Evolutionary conservation across 2,113 vertebrate genomes (phyloP).

Genomic region (Periophthalmus modestus): DNA sequence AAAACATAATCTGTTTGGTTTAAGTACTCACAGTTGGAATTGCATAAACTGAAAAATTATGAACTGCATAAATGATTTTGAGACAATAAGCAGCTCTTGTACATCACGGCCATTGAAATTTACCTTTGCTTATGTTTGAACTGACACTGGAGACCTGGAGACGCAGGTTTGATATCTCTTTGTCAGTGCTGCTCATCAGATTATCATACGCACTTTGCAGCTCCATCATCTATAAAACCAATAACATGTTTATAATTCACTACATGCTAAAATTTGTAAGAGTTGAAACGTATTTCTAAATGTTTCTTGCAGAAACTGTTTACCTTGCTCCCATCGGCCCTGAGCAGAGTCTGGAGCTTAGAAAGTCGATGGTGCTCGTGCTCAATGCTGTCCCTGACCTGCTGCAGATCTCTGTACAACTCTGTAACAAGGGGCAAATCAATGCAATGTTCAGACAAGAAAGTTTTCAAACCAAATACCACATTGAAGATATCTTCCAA

Average conservation of each 20-base stretch:
- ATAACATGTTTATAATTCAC: neutral
- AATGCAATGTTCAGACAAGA: neutral
- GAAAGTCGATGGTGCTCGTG: slow-evolving; percentile 79
- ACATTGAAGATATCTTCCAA: neutral
- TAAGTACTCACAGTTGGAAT: neutral
- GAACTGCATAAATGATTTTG: neutral
- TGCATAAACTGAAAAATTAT: neutral
- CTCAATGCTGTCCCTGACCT: slow-evolving; percentile 76
- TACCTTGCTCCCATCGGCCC: slow-evolving; percentile 75
- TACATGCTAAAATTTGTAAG: neutral
- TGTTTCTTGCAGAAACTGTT: slow-evolving; percentile 16
- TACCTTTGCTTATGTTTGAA: slow-evolving; percentile 68
- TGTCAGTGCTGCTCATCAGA: slow-evolving; percentile 65
- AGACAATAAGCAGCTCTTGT: neutral
- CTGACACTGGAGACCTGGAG: slow-evolving; percentile 47
- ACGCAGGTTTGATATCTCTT: slow-evolving; percentile 50
- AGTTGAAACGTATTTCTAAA: neutral
- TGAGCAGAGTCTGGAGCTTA: slow-evolving; percentile 73
- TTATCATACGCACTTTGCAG: slow-evolving; percentile 54
- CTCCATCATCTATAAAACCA: slow-evolving; percentile 64
- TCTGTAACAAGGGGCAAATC: slow-evolving; percentile 55
- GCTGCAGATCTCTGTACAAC: slow-evolving; percentile 76
- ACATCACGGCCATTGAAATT: slow-evolving; percentile 17
- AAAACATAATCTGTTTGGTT: neutral
- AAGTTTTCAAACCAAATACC: neutral